Base-by-base conservation (phyloP, 2,888 invertebrate species). In the Oegoconia quadripuncta region DNA sequence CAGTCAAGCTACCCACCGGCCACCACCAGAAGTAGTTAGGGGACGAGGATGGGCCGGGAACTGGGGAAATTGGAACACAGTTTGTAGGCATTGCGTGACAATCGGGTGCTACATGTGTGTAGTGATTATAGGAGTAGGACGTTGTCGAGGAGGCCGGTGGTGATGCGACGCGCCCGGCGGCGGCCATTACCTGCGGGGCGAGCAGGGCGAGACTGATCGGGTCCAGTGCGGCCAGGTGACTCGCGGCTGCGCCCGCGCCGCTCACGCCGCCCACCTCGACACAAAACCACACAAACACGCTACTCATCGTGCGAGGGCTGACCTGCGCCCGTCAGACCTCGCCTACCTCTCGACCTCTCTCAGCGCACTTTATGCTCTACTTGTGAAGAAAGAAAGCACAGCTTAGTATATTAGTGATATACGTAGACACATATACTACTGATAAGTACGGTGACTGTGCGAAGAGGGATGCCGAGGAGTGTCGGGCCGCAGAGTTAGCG, bases 181-280 rank as follows among this genome's bases (percentile, higher is more conserved):
- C 44, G 46, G 34, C 57, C 57, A 61, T 83, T 86, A 87, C 87
- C 86, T 86, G 87, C 79, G 86, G 87, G 61, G 84, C 81, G 77
- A 87, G 86, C 77, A 86, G 75, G 64, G 87, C 87, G 72, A 87
- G 84, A 73, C 82, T 83, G 83, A 88, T 80, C 72, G 88, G 88
- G 78, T 88, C 88, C 80, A 88, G 78, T 70, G 88, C 89, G 71
- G 88, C 74, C 79, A 88, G 87, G 76, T 88, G 89, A 72, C 88
- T 75, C 68, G 88, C 82, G 57, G 87, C 87, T 64, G 87, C 88
- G 63, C 83, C 83, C 70, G 88, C 77, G 72, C 84, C 84, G 82
- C 84, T 81, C 83, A 88, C 74, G 81, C 89, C 89, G 74, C 89
- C 89, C 84, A 89, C 89, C 89, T 89, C 88, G 77, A 88, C 87